Evolutionary conservation across 2,888 invertebrate species (phyloP).

Genomic region (Xanthostigma xanthostigma): DNA sequence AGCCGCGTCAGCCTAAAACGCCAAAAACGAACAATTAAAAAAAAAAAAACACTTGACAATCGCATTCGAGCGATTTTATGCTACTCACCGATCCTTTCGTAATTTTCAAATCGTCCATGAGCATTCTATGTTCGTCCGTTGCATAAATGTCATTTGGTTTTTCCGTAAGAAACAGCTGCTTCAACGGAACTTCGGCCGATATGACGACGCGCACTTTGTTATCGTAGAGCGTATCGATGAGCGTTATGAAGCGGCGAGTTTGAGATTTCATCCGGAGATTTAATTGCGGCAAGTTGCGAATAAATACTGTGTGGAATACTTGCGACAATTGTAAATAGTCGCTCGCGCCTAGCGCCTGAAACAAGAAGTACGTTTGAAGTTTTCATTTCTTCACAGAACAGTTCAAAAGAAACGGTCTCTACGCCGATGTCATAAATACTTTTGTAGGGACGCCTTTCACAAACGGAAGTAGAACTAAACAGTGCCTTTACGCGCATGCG

Average conservation of each 20-base stretch:
- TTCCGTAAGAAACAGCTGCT: conserved; percentile 52
- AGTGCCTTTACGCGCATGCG: not conserved
- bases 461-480: not conserved
- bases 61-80: not conserved
- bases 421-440: too few species aligned
- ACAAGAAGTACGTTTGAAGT: conserved; percentile 15
- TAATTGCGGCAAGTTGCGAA: conserved; percentile 77
- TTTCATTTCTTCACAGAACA: too few species aligned
- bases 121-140: conserved; percentile 63
- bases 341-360: conserved; percentile 78
- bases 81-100: conserved; percentile 50
- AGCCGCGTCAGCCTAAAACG: conserved; percentile 50
- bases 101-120: conserved; percentile 94
- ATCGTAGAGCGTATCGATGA: conserved; percentile 95
- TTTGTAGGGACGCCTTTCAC: too few species aligned
- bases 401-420: too few species aligned
- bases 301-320: conserved; percentile 88
- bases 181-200: conserved; percentile 64
- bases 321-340: conserved; percentile 89
- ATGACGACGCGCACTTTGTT: conserved; percentile 77
- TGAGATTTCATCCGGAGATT: conserved; percentile 68
- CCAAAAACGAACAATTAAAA: conserved; percentile 4
- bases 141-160: conserved; percentile 30
- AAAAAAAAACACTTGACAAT: not conserved
- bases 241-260: conserved; percentile 84